Percentiles rank a stretch among this genome's conserved stretches.
Evolutionary conservation across 2,888 invertebrate species (phyloP).

Genomic region (Chrysolina haemoptera): DNA sequence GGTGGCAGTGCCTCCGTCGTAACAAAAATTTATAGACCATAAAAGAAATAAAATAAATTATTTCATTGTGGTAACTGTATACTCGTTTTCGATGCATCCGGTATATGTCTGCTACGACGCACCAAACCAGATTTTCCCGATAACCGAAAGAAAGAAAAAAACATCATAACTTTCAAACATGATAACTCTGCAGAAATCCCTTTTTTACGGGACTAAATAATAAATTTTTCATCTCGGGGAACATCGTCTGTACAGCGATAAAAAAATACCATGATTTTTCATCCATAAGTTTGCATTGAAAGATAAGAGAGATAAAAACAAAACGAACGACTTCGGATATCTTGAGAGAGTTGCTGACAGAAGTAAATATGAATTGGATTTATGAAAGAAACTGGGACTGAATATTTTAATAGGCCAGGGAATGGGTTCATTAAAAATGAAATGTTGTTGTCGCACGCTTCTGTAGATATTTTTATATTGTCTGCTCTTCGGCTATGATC

Average conservation of each 20-base stretch:
- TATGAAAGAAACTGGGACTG: background rate
- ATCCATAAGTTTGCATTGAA: conserved; percentile 8
- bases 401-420: background rate
- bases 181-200: background rate
- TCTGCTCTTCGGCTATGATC: no score
- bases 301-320: conserved; percentile 1
- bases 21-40: background rate
- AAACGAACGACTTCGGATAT: background rate
- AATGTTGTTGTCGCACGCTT: background rate
- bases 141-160: background rate
- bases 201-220: background rate
- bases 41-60: no score
- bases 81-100: background rate
- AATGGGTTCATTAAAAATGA: conserved; percentile 5
- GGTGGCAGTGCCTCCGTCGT: no score
- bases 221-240: conserved; percentile 1
- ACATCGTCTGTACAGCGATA: background rate
- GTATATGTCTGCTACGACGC: background rate
- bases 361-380: background rate
- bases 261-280: background rate
- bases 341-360: conserved; percentile 1
- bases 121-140: background rate
- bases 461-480: no score
- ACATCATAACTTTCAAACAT: background rate
- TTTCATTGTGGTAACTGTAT: background rate